These are phyloP conservation scores for Cercopithecus mona DNA, from an alignment of 2,113 vertebrate species.

Conservation along the genomic window DNA sequence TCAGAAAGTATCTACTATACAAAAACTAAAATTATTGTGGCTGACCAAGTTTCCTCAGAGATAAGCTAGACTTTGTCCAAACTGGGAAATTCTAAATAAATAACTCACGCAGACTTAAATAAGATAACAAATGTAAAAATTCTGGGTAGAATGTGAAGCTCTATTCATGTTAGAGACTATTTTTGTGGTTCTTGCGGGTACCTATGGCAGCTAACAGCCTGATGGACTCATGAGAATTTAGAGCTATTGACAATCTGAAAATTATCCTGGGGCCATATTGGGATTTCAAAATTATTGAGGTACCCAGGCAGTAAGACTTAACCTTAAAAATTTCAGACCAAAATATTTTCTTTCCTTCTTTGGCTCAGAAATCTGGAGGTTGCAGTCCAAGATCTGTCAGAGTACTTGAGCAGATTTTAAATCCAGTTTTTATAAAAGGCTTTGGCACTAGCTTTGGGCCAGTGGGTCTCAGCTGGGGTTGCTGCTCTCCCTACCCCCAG, in stretches of 20 bases:
- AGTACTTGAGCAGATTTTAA: neutral
- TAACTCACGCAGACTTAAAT: neutral
- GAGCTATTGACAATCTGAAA: neutral
- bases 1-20: neutral
- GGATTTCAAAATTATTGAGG: neutral
- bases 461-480: neutral
- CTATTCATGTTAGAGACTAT: neutral
- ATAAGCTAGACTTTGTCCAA: neutral
- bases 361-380: neutral
- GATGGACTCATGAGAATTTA: neutral
- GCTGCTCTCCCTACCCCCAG: neutral
- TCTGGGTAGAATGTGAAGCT: neutral
- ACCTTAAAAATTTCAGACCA: neutral
- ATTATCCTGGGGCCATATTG: neutral
- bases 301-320: neutral
- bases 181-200: neutral
- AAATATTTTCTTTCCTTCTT: constrained; percentile 1
- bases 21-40: neutral
- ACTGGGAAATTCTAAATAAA: neutral
- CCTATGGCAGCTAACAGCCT: neutral
- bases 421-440: neutral
- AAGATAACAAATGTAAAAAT: neutral
- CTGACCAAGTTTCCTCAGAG: neutral
- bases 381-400: neutral
- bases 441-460: neutral